A percentile compares a stretch with the other conserved stretches of the same genome.
These are phyloP conservation scores for Cynopterus sphinx DNA, from an alignment of 2,797 vertebrate genomes.

Conservation along the genomic window DNA sequence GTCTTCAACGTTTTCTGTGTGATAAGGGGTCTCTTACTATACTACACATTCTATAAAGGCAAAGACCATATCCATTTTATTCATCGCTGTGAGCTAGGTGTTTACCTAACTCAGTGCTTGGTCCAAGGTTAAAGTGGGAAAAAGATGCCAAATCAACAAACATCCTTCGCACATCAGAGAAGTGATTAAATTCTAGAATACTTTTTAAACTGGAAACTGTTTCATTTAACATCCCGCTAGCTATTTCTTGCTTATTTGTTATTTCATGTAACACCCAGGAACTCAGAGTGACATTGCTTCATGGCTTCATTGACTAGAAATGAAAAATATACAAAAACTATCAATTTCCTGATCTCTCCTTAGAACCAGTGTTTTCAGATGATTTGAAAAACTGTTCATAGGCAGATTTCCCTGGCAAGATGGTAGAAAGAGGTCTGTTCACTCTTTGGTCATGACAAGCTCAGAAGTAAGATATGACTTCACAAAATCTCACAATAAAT, in stretches of 20 bases:
- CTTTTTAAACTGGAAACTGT: not conserved
- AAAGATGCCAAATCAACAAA: not conserved
- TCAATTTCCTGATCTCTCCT: not conserved
- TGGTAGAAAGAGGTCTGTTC: not conserved
- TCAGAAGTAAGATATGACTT: not conserved
- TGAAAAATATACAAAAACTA: not conserved
- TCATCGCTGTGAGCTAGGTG: not conserved
- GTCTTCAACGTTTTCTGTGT: too few relatives aligned
- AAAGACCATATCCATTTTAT: not conserved
- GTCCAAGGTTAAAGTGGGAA: not conserved
- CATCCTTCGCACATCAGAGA: not conserved
- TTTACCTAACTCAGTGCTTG: not conserved
- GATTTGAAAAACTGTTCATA: not conserved
- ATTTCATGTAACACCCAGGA: not conserved
- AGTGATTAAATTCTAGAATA: not conserved
- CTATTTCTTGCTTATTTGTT: not conserved
- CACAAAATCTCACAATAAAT: not conserved
- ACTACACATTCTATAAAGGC: not conserved
- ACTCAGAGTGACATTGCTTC: not conserved
- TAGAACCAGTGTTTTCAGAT: not conserved
- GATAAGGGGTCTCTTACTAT: not conserved
- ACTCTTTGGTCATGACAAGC: not conserved
- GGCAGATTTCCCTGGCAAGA: not conserved
- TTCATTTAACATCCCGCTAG: not conserved
- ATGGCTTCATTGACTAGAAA: not conserved